Evolutionary conservation across 2,888 invertebrate species (phyloP).

Genomic region (Rhagonycha fulva): DNA sequence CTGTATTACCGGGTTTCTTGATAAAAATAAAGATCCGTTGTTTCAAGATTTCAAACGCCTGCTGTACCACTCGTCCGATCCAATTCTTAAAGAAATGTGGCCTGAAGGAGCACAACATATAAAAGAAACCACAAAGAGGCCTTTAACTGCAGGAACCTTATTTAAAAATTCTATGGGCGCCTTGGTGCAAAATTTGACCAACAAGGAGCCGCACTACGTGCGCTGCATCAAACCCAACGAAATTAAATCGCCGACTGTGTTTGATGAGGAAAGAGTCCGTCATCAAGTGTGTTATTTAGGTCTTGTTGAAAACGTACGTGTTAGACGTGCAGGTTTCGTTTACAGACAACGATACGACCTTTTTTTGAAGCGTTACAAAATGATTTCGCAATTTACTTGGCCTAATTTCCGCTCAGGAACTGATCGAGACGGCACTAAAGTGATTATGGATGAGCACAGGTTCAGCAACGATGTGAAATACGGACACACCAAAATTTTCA

Average conservation of each 20-base stretch:
- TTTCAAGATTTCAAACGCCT: constrained; percentile 97
- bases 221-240: constrained; percentile 98
- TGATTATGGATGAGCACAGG: constrained; percentile 80
- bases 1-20: constrained; percentile 87
- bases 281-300: constrained; percentile 88
- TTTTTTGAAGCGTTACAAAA: constrained; percentile 94
- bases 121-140: constrained; percentile 90
- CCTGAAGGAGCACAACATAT: constrained; percentile 94
- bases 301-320: constrained; percentile 92
- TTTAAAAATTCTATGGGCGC: constrained; percentile 95
- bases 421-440: constrained; percentile 82
- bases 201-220: constrained; percentile 96
- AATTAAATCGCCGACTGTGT: constrained; percentile 82
- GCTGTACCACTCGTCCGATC: constrained; percentile 80
- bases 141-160: constrained; percentile 89
- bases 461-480: constrained; percentile 86
- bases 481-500: constrained; percentile 95
- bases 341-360: constrained; percentile 91
- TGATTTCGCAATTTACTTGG: constrained; percentile 96
- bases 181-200: constrained; percentile 83
- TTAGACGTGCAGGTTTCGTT: constrained; percentile 96
- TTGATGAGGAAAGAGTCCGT: constrained; percentile 79
- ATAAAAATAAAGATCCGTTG: constrained; percentile 95
- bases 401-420: constrained; percentile 85
- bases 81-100: constrained; percentile 87